phyloP scores from a whole-genome alignment of 2,888 invertebrate genomes.

The Minunthozetes semirufus region DNA sequence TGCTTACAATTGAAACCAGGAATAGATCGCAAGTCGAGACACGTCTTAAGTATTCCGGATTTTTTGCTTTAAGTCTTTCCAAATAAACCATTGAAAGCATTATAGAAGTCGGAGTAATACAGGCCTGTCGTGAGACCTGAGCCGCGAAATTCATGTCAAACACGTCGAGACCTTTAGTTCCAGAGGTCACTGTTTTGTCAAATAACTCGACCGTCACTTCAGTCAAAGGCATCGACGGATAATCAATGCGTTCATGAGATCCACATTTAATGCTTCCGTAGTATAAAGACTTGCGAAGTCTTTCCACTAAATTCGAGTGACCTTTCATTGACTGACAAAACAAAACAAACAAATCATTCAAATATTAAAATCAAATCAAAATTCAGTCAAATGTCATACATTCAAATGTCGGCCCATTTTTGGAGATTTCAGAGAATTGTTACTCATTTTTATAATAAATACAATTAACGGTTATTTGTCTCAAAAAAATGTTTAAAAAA shows the following conservation, averaged over 20 bases:
- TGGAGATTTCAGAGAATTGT: not conserved
- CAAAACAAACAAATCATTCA: not conserved
- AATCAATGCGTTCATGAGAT: slow-evolving; percentile 27
- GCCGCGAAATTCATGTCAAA: slow-evolving; percentile 47
- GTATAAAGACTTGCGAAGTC: slow-evolving; percentile 80
- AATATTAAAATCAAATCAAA: not conserved
- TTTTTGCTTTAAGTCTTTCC: slow-evolving; percentile 69
- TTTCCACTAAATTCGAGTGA: slow-evolving; percentile 52
- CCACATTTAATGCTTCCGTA: slow-evolving; percentile 56
- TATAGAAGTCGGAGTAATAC: slow-evolving; percentile 83
- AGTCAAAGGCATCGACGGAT: slow-evolving; percentile 48
- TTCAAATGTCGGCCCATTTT: not conserved
- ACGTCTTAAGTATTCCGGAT: slow-evolving; percentile 72
- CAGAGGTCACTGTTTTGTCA: slow-evolving; percentile 50
- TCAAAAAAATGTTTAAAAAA: no score
- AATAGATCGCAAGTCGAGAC: slow-evolving; percentile 87
- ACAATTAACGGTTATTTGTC: no score
- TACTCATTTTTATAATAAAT: not conserved
- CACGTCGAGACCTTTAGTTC: slow-evolving; percentile 46
- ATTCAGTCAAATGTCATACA: no score
- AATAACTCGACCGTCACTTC: slow-evolving; percentile 79
- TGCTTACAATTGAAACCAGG: slow-evolving; percentile 76
- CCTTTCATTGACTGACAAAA: slow-evolving; percentile 15
- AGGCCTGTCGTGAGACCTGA: slow-evolving; percentile 57
- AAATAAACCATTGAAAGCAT: slow-evolving; percentile 87